phyloP scores from a whole-genome alignment of 92 coral and sea anemone species.

The Anthopleura xanthogrammica region DNA sequence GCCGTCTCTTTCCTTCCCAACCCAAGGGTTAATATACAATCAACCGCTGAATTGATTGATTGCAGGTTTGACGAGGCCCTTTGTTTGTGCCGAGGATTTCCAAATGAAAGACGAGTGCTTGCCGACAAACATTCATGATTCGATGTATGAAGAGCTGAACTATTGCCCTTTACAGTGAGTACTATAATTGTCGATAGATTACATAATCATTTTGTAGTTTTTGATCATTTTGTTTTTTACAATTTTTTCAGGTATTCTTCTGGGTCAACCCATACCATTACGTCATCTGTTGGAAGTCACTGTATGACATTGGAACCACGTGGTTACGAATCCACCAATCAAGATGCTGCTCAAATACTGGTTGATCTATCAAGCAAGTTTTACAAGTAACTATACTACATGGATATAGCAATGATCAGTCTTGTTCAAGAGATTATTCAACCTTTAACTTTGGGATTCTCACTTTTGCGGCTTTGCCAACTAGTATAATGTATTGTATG shows the following conservation, averaged over 20 bases:
- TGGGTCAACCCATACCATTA: neutral
- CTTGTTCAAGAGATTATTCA: too few relatives aligned
- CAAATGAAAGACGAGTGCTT: neutral
- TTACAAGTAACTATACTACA: slow-evolving; percentile 2
- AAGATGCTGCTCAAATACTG: slow-evolving; percentile 33
- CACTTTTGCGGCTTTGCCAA: too few relatives aligned
- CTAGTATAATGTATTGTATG: too few relatives aligned
- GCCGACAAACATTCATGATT: neutral
- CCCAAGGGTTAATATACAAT: neutral
- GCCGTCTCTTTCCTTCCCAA: neutral
- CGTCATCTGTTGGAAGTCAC: slow-evolving; percentile 4
- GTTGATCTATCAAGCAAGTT: slow-evolving; percentile 28
- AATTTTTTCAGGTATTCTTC: neutral
- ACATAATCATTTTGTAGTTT: neutral
- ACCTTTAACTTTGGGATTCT: too few relatives aligned
- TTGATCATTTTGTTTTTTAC: neutral
- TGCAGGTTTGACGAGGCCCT: neutral
- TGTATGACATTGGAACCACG: neutral
- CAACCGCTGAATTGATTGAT: neutral
- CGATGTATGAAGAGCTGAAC: neutral
- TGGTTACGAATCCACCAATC: neutral
- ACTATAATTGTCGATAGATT: neutral
- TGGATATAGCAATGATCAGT: neutral
- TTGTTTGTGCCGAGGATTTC: neutral
- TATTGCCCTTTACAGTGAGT: neutral